phyloP scores from a whole-genome alignment of 2,888 invertebrate genomes.

The Hoplodrina blanda region DNA sequence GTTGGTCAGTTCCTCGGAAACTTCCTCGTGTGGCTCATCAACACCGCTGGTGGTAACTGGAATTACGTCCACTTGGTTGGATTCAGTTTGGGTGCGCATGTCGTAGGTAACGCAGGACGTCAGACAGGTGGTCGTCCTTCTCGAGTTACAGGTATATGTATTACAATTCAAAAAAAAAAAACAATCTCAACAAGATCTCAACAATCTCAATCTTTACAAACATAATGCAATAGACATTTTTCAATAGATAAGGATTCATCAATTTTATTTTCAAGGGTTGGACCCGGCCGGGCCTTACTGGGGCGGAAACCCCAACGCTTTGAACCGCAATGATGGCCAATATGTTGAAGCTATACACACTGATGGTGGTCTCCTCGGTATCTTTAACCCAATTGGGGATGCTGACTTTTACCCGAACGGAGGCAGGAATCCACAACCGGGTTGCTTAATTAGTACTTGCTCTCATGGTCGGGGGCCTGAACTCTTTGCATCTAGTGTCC shows the following conservation, averaged over 20 bases:
- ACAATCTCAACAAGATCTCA: no score
- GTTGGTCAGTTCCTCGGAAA: constrained; percentile 80
- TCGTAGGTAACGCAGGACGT: constrained; percentile 81
- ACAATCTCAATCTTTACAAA: not conserved
- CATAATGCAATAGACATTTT: not conserved
- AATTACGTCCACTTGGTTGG: constrained; percentile 85
- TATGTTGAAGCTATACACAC: constrained; percentile 83
- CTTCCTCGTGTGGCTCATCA: constrained; percentile 82
- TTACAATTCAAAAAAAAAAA: no score
- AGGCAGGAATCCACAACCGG: constrained; percentile 78
- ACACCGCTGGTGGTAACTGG: constrained; percentile 79
- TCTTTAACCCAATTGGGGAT: constrained; percentile 69
- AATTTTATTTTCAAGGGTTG: constrained; percentile 51
- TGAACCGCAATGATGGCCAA: constrained; percentile 67
- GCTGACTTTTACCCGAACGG: constrained; percentile 82
- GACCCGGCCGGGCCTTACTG: constrained; percentile 82
- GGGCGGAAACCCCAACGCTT: constrained; percentile 67
- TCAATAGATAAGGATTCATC: not conserved
- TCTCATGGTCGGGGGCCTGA: constrained; percentile 76
- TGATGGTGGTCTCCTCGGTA: constrained; percentile 75
- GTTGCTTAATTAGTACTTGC: constrained; percentile 75
- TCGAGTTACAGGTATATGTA: constrained; percentile 82
- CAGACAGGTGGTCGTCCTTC: constrained; percentile 64
- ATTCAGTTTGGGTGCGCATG: constrained; percentile 87
- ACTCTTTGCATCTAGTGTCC: constrained; percentile 76